These are phyloP conservation scores for Acanthosepion esculentum DNA, from an alignment of 2,888 invertebrate genomes.

Conservation along the genomic window DNA sequence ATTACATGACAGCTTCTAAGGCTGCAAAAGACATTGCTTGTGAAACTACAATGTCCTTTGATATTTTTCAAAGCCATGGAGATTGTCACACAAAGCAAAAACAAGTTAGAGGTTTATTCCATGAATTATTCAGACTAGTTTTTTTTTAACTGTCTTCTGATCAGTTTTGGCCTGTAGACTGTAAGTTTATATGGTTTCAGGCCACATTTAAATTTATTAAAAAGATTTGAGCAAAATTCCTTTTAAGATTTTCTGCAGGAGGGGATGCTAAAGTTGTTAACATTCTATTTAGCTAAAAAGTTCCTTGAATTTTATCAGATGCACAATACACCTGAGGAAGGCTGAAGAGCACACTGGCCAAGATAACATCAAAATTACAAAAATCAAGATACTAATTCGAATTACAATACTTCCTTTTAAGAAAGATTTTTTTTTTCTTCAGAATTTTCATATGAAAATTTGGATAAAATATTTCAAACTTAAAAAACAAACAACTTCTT, in stretches of 20 bases:
- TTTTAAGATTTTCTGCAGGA: background rate
- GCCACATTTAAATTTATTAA: background rate
- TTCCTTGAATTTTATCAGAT: too few relatives aligned
- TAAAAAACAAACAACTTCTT: too few relatives aligned
- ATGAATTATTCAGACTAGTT: background rate
- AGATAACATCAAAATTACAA: too few relatives aligned
- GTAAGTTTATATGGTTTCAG: background rate
- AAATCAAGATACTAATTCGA: too few relatives aligned
- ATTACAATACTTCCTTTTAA: too few relatives aligned
- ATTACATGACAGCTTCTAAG: background rate
- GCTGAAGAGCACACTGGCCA: too few relatives aligned
- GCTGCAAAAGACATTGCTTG: background rate
- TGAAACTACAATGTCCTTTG: background rate
- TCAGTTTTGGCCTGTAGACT: background rate
- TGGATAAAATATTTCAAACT: too few relatives aligned
- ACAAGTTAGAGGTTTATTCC: background rate
- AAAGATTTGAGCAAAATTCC: background rate
- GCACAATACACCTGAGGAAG: too few relatives aligned
- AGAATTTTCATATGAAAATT: too few relatives aligned
- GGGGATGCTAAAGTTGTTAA: too few relatives aligned
- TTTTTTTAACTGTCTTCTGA: background rate
- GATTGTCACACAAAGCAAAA: background rate
- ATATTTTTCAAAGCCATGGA: background rate
- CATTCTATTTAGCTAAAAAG: too few relatives aligned
- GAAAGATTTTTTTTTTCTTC: too few relatives aligned